Conservation (phyloP, 37 sponge, comb jelly and placozoan genomes). For the Trichoplax adhaerens region DNA sequence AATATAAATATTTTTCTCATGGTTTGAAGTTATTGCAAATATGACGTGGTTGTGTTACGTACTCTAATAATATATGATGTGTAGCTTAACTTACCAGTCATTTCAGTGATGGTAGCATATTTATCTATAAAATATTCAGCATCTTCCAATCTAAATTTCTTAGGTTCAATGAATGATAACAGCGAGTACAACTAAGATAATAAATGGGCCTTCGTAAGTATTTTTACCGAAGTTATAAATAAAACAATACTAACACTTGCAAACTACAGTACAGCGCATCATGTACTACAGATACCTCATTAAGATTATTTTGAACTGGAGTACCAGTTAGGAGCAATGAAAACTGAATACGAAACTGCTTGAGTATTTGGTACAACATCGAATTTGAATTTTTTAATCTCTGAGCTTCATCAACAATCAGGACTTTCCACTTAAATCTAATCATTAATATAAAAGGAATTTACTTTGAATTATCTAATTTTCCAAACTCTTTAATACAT, state of each 20-base stretch:
- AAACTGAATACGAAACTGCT: slow-evolving; percentile 1
- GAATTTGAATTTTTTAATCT: slow-evolving; percentile 53
- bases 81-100: slow-evolving; percentile 8
- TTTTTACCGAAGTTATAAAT: too few species aligned
- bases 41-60: too few species aligned
- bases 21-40: too few species aligned
- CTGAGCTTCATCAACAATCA: slow-evolving; percentile 66
- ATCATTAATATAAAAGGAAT: too few species aligned
- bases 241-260: too few species aligned
- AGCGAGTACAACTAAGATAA: slow-evolving; percentile 50
- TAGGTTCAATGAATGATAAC: slow-evolving; percentile 28
- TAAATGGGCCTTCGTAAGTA: too few species aligned
- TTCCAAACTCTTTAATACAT: too few species aligned
- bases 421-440: slow-evolving; percentile 45
- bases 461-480: too few species aligned
- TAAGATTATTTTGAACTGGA: slow-evolving; percentile 63
- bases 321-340: slow-evolving; percentile 60
- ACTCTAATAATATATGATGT: too few species aligned
- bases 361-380: slow-evolving; percentile 26
- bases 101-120: too few species aligned
- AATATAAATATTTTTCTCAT: too few species aligned
- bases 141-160: slow-evolving; percentile 17
- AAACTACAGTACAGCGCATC: too few species aligned
- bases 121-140: slow-evolving; percentile 15
- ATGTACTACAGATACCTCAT: slow-evolving; percentile 19